These are phyloP conservation scores for Pemphredon lugubris DNA, from an alignment of 2,888 invertebrate species.

Conservation along the genomic window DNA sequence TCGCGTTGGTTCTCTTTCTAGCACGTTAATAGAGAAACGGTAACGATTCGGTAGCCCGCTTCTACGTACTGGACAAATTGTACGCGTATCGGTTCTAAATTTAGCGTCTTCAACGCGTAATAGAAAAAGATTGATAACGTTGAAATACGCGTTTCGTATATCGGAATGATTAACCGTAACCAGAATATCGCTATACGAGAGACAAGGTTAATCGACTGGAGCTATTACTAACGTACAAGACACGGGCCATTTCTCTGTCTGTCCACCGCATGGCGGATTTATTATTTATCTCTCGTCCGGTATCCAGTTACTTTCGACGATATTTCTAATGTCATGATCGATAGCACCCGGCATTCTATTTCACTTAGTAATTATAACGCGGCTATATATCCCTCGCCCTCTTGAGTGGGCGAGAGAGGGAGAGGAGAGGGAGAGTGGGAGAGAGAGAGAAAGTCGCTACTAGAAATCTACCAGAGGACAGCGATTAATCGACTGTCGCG, in stretches of 20 bases:
- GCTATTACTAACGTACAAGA: slow-evolving; percentile 43
- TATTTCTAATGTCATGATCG: slow-evolving; percentile 57
- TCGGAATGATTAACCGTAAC: slow-evolving; percentile 35
- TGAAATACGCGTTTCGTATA: neutral
- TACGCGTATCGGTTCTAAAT: no score
- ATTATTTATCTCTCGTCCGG: slow-evolving; percentile 61
- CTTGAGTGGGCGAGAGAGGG: no score
- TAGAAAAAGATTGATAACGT: neutral
- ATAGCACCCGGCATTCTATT: slow-evolving; percentile 55
- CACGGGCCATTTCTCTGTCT: slow-evolving; percentile 56
- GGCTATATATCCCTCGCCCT: slow-evolving; percentile 43
- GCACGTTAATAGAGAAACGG: no score
- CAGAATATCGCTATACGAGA: slow-evolving; percentile 41
- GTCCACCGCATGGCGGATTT: slow-evolving; percentile 47
- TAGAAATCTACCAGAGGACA: slow-evolving; percentile 26
- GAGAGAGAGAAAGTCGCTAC: slow-evolving; percentile 42
- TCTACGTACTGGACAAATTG: no score
- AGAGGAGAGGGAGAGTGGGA: no score
- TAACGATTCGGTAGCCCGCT: no score
- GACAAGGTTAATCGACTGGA: slow-evolving; percentile 53
- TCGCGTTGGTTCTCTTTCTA: no score
- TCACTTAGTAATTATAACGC: slow-evolving; percentile 49
- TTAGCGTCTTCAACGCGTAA: no score
- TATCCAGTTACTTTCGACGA: slow-evolving; percentile 65
- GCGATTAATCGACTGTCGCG: slow-evolving; percentile 46